Evolutionary conservation across 2,888 invertebrate species (phyloP), one percentile per base, ranked within the genome.

Genomic region (Glomeris marginata): DNA sequence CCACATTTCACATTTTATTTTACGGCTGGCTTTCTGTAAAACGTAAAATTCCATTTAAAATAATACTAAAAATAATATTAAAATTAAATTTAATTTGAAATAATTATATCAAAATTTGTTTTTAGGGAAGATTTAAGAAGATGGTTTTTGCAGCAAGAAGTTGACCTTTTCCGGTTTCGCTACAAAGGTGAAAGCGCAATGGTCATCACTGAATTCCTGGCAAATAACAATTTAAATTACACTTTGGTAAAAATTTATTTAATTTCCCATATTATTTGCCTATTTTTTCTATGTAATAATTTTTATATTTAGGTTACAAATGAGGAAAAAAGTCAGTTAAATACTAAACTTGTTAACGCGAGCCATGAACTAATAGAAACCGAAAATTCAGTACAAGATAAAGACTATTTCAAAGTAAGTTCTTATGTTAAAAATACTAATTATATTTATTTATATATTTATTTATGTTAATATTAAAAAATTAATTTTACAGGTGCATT

Each of bases 1-100:
- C 67, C 82, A 86, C 61, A 76, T 94, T 46, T 88, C 95, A 1
- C 97, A 98, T 66, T 95, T 84, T 65, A 85, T 95, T 59, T 71
- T 97, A 2, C 74, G 94, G 50, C 68, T 98, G 51, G 90, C 90
- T 0, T 95, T 88, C 67, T 94, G 91, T 63, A 76, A 84, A 60
- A 60, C 64, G 68, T 68, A 60, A 62, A 64, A 60, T 47, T 49
- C 20, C 41, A 41, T 40, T 11, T 20, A n/a, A 22, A 15, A 42
- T 37, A 41, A 20, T 54, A 34, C 35, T 33, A 41, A 15, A 20
- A 18, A 16, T 4, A 18, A 13, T 41, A n/a, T n/a, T n/a, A n/a
- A 13, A 36, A 13, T 11, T 36, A n/a, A 6, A 22, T 8, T 2
- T 41, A 16, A 20, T 11, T 41, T 16, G 2, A 45, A 1, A 41